Percentiles rank a stretch among this genome's conserved stretches.
Conservation (phyloP, 2,113 vertebrate genomes). For the Recurvirostra avosetta region DNA sequence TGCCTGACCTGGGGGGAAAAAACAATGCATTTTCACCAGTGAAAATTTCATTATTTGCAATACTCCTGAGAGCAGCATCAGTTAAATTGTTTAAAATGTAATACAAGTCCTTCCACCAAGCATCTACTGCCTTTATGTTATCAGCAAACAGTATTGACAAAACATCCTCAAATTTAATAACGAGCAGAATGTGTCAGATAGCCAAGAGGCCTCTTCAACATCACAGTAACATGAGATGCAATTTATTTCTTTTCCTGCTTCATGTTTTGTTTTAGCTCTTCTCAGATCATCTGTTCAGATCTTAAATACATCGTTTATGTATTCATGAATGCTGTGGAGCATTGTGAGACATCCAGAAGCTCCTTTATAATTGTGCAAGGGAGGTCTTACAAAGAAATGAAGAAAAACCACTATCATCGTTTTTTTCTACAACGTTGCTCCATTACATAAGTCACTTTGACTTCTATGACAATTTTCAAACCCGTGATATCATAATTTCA, state of each 20-base stretch:
- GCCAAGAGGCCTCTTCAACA: not conserved
- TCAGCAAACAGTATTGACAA: not conserved
- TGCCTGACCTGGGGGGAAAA: not conserved
- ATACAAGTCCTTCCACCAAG: not conserved
- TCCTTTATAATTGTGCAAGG: not conserved
- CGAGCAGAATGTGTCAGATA: not conserved
- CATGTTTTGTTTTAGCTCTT: not conserved
- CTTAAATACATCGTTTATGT: not conserved
- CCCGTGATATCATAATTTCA: not conserved
- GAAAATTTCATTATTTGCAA: not conserved
- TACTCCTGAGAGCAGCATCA: not conserved
- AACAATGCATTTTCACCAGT: not conserved
- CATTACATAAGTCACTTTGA: not conserved
- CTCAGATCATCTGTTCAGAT: not conserved
- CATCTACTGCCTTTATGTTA: not conserved
- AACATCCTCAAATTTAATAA: slow-evolving; percentile 7
- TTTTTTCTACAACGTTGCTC: not conserved
- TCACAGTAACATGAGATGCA: not conserved
- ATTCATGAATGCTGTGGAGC: not conserved
- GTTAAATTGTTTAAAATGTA: not conserved
- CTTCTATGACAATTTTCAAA: not conserved
- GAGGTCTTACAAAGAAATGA: not conserved
- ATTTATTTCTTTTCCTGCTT: not conserved
- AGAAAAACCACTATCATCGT: not conserved
- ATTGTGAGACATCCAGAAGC: not conserved